Conservation (phyloP, 1,140 invertebrate species). For the Drosophila sechellia region DNA sequence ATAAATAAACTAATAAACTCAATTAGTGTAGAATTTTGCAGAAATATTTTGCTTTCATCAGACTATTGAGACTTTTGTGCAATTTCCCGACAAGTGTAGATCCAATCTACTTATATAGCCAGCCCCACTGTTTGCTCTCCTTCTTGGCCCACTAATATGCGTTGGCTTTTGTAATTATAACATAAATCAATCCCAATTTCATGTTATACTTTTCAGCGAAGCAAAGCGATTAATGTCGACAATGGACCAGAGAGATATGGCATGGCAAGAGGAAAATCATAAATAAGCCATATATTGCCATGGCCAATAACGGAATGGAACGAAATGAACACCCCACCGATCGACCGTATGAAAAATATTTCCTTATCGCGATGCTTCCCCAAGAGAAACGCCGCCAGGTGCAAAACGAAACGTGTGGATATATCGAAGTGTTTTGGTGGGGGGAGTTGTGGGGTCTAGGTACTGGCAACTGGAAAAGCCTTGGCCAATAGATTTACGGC, state of each 20-base stretch:
- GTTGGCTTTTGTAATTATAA: conserved; percentile 72
- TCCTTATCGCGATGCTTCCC: conserved; percentile 76
- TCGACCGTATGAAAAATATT: conserved; percentile 68
- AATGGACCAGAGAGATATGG: conserved; percentile 74
- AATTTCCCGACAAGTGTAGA: conserved; percentile 1
- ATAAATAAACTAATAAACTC: too few species aligned
- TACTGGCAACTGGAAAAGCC: conserved; percentile 44
- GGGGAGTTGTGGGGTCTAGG: not conserved
- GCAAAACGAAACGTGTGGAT: conserved; percentile 47
- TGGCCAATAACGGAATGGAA: conserved; percentile 72
- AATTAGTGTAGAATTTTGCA: too few species aligned
- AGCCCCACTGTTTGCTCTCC: conserved; percentile 9
- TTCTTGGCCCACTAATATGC: conserved; percentile 7
- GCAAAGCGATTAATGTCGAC: conserved; percentile 78
- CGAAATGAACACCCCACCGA: conserved; percentile 35
- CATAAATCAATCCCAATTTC: conserved; percentile 79
- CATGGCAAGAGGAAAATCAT: conserved; percentile 80
- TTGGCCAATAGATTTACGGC: conserved; percentile 76
- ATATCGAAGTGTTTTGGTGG: conserved; percentile 2
- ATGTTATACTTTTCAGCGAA: conserved; percentile 77
- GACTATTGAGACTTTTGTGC: not conserved
- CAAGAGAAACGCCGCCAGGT: conserved; percentile 56
- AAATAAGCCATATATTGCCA: conserved; percentile 74
- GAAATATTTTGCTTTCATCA: too few species aligned
- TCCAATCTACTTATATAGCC: not conserved